A percentile compares a stretch with the other conserved stretches of the same genome.
Evolutionary conservation across 2,797 vertebrate genomes (phyloP).

Genomic region (Myiotriccus ornatus): DNA sequence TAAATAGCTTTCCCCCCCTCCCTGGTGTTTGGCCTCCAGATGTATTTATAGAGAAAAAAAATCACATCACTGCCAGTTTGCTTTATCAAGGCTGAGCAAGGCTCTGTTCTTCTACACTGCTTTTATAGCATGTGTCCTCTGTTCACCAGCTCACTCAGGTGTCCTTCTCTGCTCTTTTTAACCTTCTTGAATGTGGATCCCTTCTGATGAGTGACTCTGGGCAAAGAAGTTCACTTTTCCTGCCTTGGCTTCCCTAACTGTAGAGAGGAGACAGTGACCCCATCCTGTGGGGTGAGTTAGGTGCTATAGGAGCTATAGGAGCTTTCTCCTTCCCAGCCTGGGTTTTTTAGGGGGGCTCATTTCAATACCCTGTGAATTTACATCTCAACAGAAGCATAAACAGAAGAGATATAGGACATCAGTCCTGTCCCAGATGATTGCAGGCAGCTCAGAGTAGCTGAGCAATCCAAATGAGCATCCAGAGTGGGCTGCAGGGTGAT

Average conservation of each 20-base stretch:
- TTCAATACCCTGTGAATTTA: background rate
- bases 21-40: background rate
- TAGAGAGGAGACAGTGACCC: background rate
- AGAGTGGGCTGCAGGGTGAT: background rate
- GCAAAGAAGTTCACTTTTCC: background rate
- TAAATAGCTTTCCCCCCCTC: background rate
- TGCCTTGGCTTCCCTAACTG: background rate
- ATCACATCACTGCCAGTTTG: background rate
- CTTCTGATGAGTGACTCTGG: background rate
- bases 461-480: background rate
- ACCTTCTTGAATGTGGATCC: background rate
- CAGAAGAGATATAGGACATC: background rate
- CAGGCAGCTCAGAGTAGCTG: background rate
- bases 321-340: background rate
- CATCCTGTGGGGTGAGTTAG: background rate
- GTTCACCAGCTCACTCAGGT: background rate
- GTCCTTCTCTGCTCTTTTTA: background rate
- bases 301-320: background rate
- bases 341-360: background rate
- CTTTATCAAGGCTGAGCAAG: background rate
- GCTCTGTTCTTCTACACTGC: background rate
- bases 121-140: background rate
- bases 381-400: background rate
- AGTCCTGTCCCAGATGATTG: background rate
- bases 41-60: conserved; percentile 15